Base-by-base conservation (phyloP, 2,888 invertebrate species). In the Autographa gamma region DNA sequence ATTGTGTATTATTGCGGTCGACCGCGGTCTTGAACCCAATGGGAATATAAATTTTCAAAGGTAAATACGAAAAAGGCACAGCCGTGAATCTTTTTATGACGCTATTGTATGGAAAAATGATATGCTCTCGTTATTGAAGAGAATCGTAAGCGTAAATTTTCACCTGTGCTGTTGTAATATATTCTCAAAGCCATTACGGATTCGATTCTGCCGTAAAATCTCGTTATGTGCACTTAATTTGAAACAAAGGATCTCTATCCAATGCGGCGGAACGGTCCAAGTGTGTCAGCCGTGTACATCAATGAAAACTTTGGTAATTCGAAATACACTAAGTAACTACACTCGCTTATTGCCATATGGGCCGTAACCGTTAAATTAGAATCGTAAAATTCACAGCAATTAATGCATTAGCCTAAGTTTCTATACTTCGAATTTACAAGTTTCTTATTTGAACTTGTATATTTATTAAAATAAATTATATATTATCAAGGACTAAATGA, bases 31-130 rank as follows among this genome's bases (percentile, higher is more conserved):
- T 88, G 86, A 87, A 89, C 94, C 93, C 92, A 86, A 74, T 83
- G 92, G 93, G 92, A 91, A 92, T 93, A 95, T 94, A 94, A 92
- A 94, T 94, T 94, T 93, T 90, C 88, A 89, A 89, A 93, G 93
- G 94, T 94, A 93, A 93, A 93, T 92, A 92, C 88, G 89, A 88
- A 88, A 91, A 92, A 91, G 91, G 92, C 91, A 91, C 81, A 85
- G 86, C 86, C 87, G 88, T 88, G 92, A 92, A 93, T 93, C 92
- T 92, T 91, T 93, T 93, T 91, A 91, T 88, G 89, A 82, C 84
- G 84, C 89, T 82, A 88, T 91, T 92, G 91, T 92, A 90, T 89
- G 85, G 90, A 89, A 91, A 89, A 91, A 91, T 91, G 88, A 91
- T 90, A 91, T 88, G 85, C 83, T 88, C 87, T 85, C 82, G 86